phyloP scores from a whole-genome alignment of 1,140 invertebrate genomes.

The Charaxes varanes region DNA sequence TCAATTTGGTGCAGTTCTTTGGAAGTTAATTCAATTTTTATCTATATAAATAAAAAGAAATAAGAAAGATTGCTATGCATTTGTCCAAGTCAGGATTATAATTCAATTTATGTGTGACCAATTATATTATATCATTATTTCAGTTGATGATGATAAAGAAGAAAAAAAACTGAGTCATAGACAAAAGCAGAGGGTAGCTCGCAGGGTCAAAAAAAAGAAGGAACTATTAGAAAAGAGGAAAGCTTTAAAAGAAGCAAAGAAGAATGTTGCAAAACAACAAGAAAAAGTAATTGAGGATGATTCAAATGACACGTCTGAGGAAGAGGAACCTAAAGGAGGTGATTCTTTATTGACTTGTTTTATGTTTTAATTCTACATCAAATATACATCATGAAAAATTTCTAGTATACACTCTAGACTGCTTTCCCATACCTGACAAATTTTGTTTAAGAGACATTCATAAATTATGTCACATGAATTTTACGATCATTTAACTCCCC shows the following conservation, averaged over 20 bases:
- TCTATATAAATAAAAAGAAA: too few relatives aligned
- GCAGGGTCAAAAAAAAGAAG: conserved; percentile 76
- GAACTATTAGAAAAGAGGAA: conserved; percentile 65
- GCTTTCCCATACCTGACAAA: too few relatives aligned
- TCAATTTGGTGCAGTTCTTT: too few relatives aligned
- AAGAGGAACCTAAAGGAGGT: conserved; percentile 36
- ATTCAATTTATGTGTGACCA: too few relatives aligned
- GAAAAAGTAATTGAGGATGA: conserved; percentile 34
- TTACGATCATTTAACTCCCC: too few relatives aligned
- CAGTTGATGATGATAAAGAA: conserved; percentile 62
- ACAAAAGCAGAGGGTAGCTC: conserved; percentile 80
- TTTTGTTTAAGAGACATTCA: too few relatives aligned
- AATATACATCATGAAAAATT: background rate
- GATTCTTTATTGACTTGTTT: background rate
- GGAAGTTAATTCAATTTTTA: too few relatives aligned
- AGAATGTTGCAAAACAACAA: conserved; percentile 50
- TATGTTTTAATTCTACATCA: background rate
- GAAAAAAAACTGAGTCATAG: conserved; percentile 79
- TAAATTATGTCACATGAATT: too few relatives aligned
- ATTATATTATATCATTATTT: too few relatives aligned
- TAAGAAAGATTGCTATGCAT: too few relatives aligned
- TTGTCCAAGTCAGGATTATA: conserved; percentile 1
- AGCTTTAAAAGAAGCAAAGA: conserved; percentile 65
- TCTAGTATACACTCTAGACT: too few relatives aligned
- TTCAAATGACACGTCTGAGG: conserved; percentile 32